Base-by-base conservation (phyloP, 2,113 vertebrate species). In the Chloropsis hardwickii region DNA sequence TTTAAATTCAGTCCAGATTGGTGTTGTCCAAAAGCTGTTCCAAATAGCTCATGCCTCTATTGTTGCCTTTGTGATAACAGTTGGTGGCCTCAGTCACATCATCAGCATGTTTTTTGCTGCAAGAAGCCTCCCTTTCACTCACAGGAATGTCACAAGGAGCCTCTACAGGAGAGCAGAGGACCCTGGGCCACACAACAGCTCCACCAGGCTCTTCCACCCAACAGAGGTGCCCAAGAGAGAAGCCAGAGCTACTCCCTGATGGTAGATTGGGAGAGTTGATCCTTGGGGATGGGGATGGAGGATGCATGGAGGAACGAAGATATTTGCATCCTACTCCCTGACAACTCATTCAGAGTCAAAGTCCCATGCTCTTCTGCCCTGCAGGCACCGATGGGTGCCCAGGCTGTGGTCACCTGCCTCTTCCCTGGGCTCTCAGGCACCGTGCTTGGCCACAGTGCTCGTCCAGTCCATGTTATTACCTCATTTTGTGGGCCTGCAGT, bases 361-460 rank as follows among this genome's bases (percentile, higher is more conserved):
- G 42, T n/a, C 5, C 29, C 5, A 0, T 5, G 35, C 5, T 15
- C 6, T 45, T 21, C 27, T 19, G 12, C 40, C 5, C 5, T 1
- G 7, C 3, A 9, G 50, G 69, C 58, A 66, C 2, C 2, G 42
- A 33, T 39, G 35, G 23, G 27, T 54, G 88, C 62, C 65, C 71
- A 85, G 74, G 17, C 58, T 40, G 21, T 5, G 4, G 33, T 23
- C 25, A n/a, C 25, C 70, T 77, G 13, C 16, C 57, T 14, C 51
- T 54, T 47, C 51, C 23, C 53, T 22, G 39, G 20, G n/a, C 39
- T 70, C 57, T 56, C 8, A 3, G 64, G 27, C 70, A 48, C 24
- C 1, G 0, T 19, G 37, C 15, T 53, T 42, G 11, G 47, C 20
- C 1, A 50, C n/a, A 12, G 1, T 1, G 5, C 20, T 45, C 9